Conservation (phyloP, 92 coral and sea anemone genomes). For the Porites lobata region DNA sequence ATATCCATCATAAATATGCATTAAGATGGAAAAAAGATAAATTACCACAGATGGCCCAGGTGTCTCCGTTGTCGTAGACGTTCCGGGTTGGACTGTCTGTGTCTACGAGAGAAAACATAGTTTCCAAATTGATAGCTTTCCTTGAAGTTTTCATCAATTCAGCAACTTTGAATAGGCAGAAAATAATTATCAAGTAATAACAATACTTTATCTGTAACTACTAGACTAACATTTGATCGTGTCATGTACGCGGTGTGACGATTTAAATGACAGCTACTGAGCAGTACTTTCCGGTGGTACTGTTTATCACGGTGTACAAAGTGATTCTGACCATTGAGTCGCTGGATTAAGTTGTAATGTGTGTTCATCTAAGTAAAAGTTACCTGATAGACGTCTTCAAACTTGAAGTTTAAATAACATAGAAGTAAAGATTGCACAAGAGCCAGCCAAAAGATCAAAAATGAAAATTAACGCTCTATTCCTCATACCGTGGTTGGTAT, state of each 20-base stretch:
- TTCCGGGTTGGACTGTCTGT: neutral
- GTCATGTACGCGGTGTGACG: neutral
- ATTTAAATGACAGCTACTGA: neutral
- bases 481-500: slow-evolving; percentile 26
- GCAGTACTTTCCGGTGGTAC: neutral
- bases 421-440: no score
- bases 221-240: neutral
- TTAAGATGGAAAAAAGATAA: neutral
- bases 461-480: neutral
- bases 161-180: neutral
- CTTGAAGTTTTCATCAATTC: neutral
- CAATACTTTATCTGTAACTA: neutral
- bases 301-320: neutral
- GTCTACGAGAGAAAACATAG: slow-evolving; percentile 3
- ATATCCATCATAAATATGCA: neutral
- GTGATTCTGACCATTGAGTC: neutral
- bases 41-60: neutral
- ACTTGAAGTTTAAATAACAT: no score
- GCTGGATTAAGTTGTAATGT: no score
- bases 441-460: no score
- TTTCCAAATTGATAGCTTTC: neutral
- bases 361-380: no score
- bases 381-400: no score
- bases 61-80: neutral
- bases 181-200: neutral